Evolutionary conservation across 2,888 invertebrate species (phyloP), one percentile per base, ranked within the genome.

Genomic region (Melieria omissa): DNA sequence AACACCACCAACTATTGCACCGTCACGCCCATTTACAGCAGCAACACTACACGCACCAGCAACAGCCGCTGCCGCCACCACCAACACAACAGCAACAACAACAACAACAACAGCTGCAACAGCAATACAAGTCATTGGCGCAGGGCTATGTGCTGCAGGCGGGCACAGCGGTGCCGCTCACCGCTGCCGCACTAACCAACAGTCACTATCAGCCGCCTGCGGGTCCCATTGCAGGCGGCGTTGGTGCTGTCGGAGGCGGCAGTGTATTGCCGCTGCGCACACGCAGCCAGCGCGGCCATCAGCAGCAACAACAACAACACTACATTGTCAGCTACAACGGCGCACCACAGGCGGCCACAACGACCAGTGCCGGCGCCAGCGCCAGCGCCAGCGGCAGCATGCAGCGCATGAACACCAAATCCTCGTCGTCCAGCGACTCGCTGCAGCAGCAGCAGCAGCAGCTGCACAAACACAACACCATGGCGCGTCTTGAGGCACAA

Each of bases 391-490:
- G 75, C 8, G 72, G 69, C 4, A 72, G 74, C 10, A 75, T 80
- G 77, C 80, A 80, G 60, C 81, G 81, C 63, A 78, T 84, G 58
- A 85, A 84, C 65, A 81, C 86, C 4, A 87, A 87, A 76, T 87
- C 87, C 0, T 87, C 87, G n/a, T 87, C 87, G n/a, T 87, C 87
- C 4, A 87, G 86, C 70, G 87, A 87, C 74, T 87, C 87, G 4
- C 71, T 87, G 66, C 85, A 86, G 16, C 76, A 84, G 52, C 82
- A 83, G 58, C 77, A 79, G 67, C 83, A 83, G 55, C 78, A 79
- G 64, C 47, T 72, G 42, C 80, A 86, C 70, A 86, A 86, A 70
- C 84, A 82, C 71, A 85, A 85, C 57, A 85, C 85, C 4, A 81
- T 85, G 79, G 80, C 83, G 0, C 79, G 84, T 2, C 74, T 85